Base-by-base conservation (phyloP, 2,113 vertebrate genomes). In the Saguinus imperator region DNA sequence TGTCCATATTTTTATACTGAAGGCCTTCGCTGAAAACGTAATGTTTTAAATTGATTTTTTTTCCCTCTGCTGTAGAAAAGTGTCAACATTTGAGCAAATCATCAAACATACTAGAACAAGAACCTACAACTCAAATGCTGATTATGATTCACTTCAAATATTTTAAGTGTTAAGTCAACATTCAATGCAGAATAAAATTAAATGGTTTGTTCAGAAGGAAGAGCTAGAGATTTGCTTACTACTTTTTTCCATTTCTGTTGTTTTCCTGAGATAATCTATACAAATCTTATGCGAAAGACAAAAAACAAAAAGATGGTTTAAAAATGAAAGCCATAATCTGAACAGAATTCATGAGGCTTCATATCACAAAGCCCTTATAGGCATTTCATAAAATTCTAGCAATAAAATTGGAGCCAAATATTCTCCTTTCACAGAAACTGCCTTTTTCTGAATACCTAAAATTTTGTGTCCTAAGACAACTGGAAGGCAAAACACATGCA, bases 121-220 rank as follows among this genome's bases (percentile, higher is more conserved):
- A 57, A 85, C 5, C 2, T 72, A 75, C 57, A 55, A 92, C 8
- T 61, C 57, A 94, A 86, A 91, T 8, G 50, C 21, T 55, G 82
- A 73, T 77, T 94, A 73, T 73, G 80, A 84, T 94, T n/a, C 87
- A 80, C 58, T 96, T 88, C 89, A 91, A 91, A 70, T 88, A 91
- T 81, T 97, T 92, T 95, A 82, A 96, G 72, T 89, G 17, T 95
- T 92, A 95, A 84, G n/a, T 94, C 58, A 92, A 98, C 48, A 57
- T 40, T 94, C 50, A 96, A 40, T 10, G 35, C 12, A 86, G 25
- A 73, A 95, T n/a, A 57, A 4, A 96, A 96, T 84, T 40, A 66
- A 97, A 66, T n/a, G 89, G 4, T 37, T 80, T 29, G 17, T 27
- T 40, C 14, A 94, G 13, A 85, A 97, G 37, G 35, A 43, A 66